Evolutionary conservation across 1,140 invertebrate species (phyloP), one percentile per base, ranked within the genome.

Genomic region (Atta texana): DNA sequence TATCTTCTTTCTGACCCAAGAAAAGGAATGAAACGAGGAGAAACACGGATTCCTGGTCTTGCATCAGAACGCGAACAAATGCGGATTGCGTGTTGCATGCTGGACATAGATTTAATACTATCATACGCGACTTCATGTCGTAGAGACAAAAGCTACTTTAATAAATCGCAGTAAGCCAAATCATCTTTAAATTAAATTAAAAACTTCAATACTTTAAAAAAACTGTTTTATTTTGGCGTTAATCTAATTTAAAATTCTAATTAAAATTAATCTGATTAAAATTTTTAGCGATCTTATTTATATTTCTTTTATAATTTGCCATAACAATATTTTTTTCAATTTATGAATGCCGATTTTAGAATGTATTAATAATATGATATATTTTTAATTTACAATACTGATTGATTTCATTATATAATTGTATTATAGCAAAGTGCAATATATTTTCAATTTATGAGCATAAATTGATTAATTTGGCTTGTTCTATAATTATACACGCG

Each of bases 11-110:
- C 53, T 16, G 24, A 2, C 18, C 0, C 4, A 24, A 75, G 55
- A 78, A 68, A 88, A 78, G 44, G 71, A 28, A 53, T 16, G 55
- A 12, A 64, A 28, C n/a, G n/a, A 57, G 16, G 28, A 8, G 31
- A 2, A 61, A 51, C 34, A 31, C n/a, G 14, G 28, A n/a, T 28
- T 61, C 21, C n/a, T 51, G 75, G 69, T 53, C 61, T 69, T 66
- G 57, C 57, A 88, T 16, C 59, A 28, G 68, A 74, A 59, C 68
- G 24, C 18, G 24, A 31, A 24, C n/a, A 18, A n/a, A 55, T 34
- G 34, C n/a, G 21, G 34, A 59, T 72, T 31, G 53, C 34, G 34
- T 16, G 24, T 78, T 24, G 55, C 28, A 44, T 49, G 57, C 18
- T 80, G 14, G 18, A 49, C 53, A 61, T 39, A 28, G 64, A 82